Evolutionary conservation across 2,797 vertebrate species (phyloP).

Genomic region (Chelon auratus): DNA sequence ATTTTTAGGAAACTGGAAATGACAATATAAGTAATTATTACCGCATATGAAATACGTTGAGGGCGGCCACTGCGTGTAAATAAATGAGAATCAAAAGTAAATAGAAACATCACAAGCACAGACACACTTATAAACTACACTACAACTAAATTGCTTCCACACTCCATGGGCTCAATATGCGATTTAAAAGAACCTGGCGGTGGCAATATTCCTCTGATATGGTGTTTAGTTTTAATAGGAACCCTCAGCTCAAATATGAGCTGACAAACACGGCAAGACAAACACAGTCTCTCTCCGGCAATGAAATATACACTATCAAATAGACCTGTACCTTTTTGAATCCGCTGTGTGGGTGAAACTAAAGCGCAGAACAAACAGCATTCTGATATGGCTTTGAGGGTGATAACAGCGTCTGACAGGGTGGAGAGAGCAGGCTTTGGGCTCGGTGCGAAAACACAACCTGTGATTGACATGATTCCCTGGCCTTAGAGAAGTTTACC

Average conservation of each 20-base stretch:
- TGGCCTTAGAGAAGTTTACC: conserved; percentile 86
- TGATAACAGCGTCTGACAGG: conserved; percentile 90
- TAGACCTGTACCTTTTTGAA: conserved; percentile 91
- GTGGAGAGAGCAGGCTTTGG: conserved; percentile 83
- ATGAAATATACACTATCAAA: conserved; percentile 88
- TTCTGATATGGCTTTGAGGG: conserved; percentile 93
- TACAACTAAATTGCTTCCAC: conserved; percentile 83
- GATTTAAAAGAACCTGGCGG: conserved; percentile 80
- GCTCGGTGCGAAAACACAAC: conserved; percentile 80
- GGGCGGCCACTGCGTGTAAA: conserved; percentile 62
- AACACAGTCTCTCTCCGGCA: conserved; percentile 85
- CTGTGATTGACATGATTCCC: conserved; percentile 86
- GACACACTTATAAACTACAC: conserved; percentile 78
- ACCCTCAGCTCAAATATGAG: conserved; percentile 85
- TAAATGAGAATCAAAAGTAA: conserved; percentile 75
- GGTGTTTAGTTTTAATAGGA: conserved; percentile 89
- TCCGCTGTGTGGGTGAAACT: conserved; percentile 89
- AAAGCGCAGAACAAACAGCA: conserved; percentile 95
- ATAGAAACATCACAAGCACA: conserved; percentile 73
- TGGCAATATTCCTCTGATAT: conserved; percentile 86
- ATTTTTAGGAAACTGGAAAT: conserved; percentile 57
- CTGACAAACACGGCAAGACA: conserved; percentile 88
- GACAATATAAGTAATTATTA: conserved; percentile 68
- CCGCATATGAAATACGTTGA: conserved; percentile 63
- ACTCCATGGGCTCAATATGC: conserved; percentile 79